Evolutionary conservation across 2,888 invertebrate species (phyloP), one percentile per base, ranked within the genome.

Genomic region (Deroplatys truncata): DNA sequence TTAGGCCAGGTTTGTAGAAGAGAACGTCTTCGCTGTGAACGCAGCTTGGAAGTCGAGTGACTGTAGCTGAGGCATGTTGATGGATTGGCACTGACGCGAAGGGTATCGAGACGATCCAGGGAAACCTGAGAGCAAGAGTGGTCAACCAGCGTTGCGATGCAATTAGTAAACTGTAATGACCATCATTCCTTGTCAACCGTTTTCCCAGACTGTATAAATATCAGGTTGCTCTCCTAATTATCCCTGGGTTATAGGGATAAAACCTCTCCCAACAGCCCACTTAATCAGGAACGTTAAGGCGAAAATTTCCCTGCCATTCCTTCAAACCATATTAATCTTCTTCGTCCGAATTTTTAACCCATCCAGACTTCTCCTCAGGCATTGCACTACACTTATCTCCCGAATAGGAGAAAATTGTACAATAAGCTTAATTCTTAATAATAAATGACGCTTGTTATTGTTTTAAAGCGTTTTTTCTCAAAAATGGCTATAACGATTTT

Each of bases 81-180:
- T 87, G 87, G 82, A 87, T 87, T 82, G 87, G 43, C 35, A 83
- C 87, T 87, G 87, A 82, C 87, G 56, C 82, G 83, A 35, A 35
- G 87, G 83, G 87, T n/a, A 31, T 31, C 31, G 82, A 35, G 35
- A 72, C 56, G 56, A 25, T 72, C 56, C 56, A 20, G 56, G 43
- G n/a, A 43, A 85, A 85, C 85, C 85, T 49, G 85, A 85, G 85
- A 85, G 85, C 43, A 56, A 49, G 85, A 56, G 43, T 56, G 85
- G 85, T 85, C 84, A 72, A 72, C 56, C 56, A 72, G 56, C 56
- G 56, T 72, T 72, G 56, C 87, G 87, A 87, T 87, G 87, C 83
- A 87, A 87, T 87, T 87, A 87, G 87, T 87, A 87, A 83, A 87
- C 87, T 87, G 87, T 87, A 87, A 87, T 87, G 87, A 87, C 87